A percentile compares a stretch with the other conserved stretches of the same genome.
These are phyloP conservation scores for Parnassius mnemosyne DNA, from an alignment of 2,888 invertebrate genomes.

Conservation along the genomic window DNA sequence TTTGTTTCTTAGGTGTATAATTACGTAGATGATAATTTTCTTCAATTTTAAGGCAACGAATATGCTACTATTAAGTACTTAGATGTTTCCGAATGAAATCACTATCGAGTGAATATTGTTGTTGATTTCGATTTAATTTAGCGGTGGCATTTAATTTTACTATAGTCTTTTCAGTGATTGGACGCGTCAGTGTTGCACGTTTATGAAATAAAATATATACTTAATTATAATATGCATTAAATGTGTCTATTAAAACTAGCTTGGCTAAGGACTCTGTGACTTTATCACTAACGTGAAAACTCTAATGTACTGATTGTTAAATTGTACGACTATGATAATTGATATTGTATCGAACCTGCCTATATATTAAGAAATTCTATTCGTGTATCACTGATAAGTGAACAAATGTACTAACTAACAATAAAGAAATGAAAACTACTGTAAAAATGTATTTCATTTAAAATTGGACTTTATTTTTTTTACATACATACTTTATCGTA, in stretches of 20 bases:
- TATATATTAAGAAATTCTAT: conserved; percentile 32
- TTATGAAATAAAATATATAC: conserved; percentile 24
- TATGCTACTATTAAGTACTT: conserved; percentile 38
- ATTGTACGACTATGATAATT: conserved; percentile 23
- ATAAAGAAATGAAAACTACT: conserved; percentile 40
- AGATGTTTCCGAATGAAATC: conserved; percentile 25
- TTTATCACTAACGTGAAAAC: conserved; percentile 23
- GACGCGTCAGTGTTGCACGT: conserved; percentile 26
- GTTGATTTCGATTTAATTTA: conserved; percentile 33
- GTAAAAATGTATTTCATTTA: conserved; percentile 12
- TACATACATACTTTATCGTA: neutral
- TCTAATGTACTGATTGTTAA: conserved; percentile 30
- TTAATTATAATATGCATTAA: conserved; percentile 32
- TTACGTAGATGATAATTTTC: conserved; percentile 32
- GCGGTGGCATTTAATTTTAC: conserved; percentile 45
- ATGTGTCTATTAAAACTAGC: conserved; percentile 39
- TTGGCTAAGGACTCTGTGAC: conserved; percentile 30
- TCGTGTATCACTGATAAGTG: conserved; percentile 49
- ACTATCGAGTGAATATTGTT: conserved; percentile 1
- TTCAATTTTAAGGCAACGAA: conserved; percentile 38
- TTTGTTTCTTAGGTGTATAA: conserved; percentile 26
- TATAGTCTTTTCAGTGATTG: conserved; percentile 33
- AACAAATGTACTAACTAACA: conserved; percentile 49
- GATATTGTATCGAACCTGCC: conserved; percentile 34
- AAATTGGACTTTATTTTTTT: neutral